phyloP scores from a whole-genome alignment of 37 sponge, comb jelly and placozoan species.

The Amphimedon queenslandica region DNA sequence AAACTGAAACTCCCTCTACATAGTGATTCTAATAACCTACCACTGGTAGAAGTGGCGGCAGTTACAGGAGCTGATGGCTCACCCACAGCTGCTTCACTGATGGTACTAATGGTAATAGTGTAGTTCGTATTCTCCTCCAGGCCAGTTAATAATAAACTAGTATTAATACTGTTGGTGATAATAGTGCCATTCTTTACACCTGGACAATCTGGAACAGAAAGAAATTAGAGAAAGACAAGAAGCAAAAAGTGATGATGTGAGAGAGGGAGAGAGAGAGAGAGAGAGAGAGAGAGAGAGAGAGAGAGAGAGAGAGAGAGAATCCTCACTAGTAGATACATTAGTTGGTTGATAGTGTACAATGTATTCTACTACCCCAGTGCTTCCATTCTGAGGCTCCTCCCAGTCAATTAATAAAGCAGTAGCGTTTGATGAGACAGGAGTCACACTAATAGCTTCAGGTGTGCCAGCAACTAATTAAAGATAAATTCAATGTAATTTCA shows the following conservation, averaged over 20 bases:
- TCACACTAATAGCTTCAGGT: not conserved
- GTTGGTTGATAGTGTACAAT: not conserved
- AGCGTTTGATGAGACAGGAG: not conserved
- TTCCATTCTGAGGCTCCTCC: not conserved
- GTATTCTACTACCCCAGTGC: not conserved
- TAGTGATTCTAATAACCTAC: constrained; percentile 26
- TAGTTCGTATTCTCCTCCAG: constrained; percentile 8
- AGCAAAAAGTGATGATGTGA: not conserved
- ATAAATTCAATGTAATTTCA: not conserved
- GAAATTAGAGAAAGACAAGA: not conserved
- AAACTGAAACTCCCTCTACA: too few species aligned
- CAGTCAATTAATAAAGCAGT: not conserved
- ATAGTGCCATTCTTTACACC: constrained; percentile 3
- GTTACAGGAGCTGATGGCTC: not conserved
- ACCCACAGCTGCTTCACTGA: constrained; percentile 9
- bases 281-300: not conserved
- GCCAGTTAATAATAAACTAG: not conserved
- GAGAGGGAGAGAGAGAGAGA: too few species aligned
- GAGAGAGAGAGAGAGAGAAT: not conserved
- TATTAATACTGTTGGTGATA: not conserved
- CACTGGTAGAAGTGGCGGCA: constrained; percentile 4
- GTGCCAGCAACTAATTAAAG: not conserved
- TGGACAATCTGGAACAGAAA: not conserved
- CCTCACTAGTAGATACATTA: not conserved
- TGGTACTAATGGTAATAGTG: not conserved